Conservation (phyloP, 2,113 vertebrate species). For the Heterocephalus glaber region DNA sequence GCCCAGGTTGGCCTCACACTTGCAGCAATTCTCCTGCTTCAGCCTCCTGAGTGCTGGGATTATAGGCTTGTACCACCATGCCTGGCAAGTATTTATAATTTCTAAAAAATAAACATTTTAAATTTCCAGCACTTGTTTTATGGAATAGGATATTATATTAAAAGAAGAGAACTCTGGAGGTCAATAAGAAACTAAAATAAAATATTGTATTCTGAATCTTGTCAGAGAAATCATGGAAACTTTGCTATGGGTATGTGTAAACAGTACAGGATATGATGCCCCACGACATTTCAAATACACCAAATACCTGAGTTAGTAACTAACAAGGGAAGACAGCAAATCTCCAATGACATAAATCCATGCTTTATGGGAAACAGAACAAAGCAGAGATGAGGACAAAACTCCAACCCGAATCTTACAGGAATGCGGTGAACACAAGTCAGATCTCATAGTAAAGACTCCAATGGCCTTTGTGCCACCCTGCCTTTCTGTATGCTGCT, state of each 20-base stretch:
- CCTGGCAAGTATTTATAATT: conserved; percentile 18
- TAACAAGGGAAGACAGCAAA: neutral
- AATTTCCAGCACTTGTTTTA: neutral
- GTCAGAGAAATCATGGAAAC: neutral
- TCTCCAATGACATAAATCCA: neutral
- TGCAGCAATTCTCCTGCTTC: neutral
- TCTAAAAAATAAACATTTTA: conserved; percentile 36
- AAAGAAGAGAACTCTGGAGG: conserved; percentile 39
- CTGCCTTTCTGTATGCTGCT: neutral
- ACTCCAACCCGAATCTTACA: neutral
- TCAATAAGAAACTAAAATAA: conserved; percentile 4
- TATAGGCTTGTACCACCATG: neutral
- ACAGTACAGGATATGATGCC: neutral
- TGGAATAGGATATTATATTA: neutral
- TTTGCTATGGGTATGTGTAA: neutral
- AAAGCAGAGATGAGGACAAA: conserved; percentile 6
- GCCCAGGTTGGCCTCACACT: neutral
- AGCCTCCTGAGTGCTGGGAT: neutral
- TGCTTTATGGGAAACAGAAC: neutral
- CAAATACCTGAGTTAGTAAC: neutral
- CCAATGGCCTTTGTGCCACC: neutral
- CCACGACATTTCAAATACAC: neutral
- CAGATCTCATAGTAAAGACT: neutral
- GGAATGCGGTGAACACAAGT: neutral
- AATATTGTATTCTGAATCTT: neutral